Base-by-base conservation (phyloP, 2,113 vertebrate species). In the Barbus barbus region DNA sequence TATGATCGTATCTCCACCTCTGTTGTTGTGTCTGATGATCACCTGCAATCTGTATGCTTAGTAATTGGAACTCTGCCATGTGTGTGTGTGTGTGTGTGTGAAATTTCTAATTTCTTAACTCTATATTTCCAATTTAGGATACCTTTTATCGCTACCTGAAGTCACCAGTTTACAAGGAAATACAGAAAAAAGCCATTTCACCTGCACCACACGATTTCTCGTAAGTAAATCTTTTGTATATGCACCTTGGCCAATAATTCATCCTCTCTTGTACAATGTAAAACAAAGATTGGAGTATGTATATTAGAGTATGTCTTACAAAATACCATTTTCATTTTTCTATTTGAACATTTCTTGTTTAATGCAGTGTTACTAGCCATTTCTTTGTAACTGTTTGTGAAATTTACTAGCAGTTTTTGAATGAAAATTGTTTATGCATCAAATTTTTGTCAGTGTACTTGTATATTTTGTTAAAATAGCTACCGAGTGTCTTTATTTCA, bases 131-230 rank as follows among this genome's bases (percentile, higher is more conserved):
- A 0, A 36, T 69, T 81, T 71, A 99, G 97, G 98, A 99, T 87
- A 99, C 98, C 0, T 99, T 98, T 28, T 97, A 96, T 76, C 96
- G 98, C 83, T 99, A 99, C 89, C 94, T 99, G 86, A 99, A 98
- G 90, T 99, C 98, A 69, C 97, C 97, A 0, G 92, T 97, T 81
- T 99, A 99, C 92, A 99, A 99, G 90, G 97, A 98, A 81, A 97
- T 95, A 84, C 91, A 97, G 93, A 96, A 96, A 91, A 98, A 95
- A 88, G 97, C 97, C 0, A 78, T 96, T n/a, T 94, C 93, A 67
- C 97, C 97, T 0, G 94, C 93, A 83, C 75, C 91, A 87, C 95
- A 96, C 51, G 97, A 94, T 90, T 98, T 95, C 92, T 97, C 94
- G 98, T 96, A 91, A 93, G 97, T 93, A 9, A 3, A 0, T 36